Base-by-base conservation (phyloP, 2,113 vertebrate species). In the Manacus vitellinus region DNA sequence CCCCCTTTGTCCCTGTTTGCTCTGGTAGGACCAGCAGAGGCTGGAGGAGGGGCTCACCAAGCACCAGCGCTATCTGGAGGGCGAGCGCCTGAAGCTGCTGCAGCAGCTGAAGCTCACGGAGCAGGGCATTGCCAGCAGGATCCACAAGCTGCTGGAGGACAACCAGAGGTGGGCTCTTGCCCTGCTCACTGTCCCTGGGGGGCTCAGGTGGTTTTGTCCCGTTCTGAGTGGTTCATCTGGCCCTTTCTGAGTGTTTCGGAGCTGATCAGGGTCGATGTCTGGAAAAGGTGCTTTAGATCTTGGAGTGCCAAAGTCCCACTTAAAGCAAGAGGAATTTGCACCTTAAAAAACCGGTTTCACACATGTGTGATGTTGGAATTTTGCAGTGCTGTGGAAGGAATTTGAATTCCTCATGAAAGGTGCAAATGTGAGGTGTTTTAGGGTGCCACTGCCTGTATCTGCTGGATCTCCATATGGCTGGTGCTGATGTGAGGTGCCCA, bases 141-240 rank as follows among this genome's bases (percentile, higher is more conserved):
- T 99, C 97, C 97, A 98, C 91, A 98, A 95, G 81, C 98, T 99
- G 72, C 98, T 99, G 51, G 97, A 98, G 91, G 98, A 99, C 85
- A 99, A 98, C 80, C 98, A 97, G 93, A 99, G 99, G 99, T 99
- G 47, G 19, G 37, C 3, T 33, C 66, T 39, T 43, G 5, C 70
- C 39, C 37, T 39, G 15, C 12, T 10, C 55, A 28, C 43, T 35
- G 39, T 24, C 55, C 43, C 6, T 16, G 2, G 0, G 43, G 28
- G 7, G 6, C 20, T 62, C 2, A 0, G 35, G 44, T 54, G 66
- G 17, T 15, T 62, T 58, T 58, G 30, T 47, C 21, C 25, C 6
- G 2, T 41, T 78, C 67, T 28, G 41, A 83, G 44, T 0, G 0
- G 46, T 44, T 82, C 7, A 1, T 61, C 85, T 66, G 8, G 1